Evolutionary conservation across 1,140 invertebrate species (phyloP), one percentile per base, ranked within the genome.

Genomic region (Amyelois transitella): DNA sequence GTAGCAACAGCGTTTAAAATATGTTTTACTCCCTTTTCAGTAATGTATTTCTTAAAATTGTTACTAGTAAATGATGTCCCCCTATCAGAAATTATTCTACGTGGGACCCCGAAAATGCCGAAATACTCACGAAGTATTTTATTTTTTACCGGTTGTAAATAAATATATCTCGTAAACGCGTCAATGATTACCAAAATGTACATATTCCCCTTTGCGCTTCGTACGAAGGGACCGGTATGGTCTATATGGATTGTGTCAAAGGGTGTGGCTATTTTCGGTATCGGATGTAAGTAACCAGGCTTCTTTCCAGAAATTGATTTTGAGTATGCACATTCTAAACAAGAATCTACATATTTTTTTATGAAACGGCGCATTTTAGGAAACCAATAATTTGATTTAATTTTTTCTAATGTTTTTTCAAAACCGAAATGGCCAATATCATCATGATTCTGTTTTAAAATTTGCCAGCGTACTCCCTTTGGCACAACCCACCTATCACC

Each of bases 391-490:
- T n/a, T n/a, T n/a, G n/a, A n/a, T n/a, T n/a, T n/a, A n/a, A n/a
- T n/a, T n/a, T 7, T 6, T 6, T 18, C 44, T 5, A 18, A 47
- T 12, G 18, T 47, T 17, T 47, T 47, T 17, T 18, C 44, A 47
- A 47, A 47, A 5, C 1, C 12, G 8, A 14, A 17, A 18, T 14
- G 18, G 19, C 44, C 44, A 18, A 47, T 47, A 28, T 51, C 50
- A 18, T 51, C 50, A 22, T 51, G 50, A 21, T 51, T 51, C n/a
- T 5, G n/a, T 51, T 51, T 51, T 8, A 51, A 17, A 18, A 51
- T 17, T 32, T 51, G 50, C 25, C 50, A 51, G n/a, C n/a, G n/a
- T n/a, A n/a, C n/a, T n/a, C n/a, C 50, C 21, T 51, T 51, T 14
- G 50, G 50, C 2, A 38, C 25, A 3, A 32, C 22, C 50, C 50